A percentile compares a stretch with the other conserved stretches of the same genome.
Conservation (phyloP, 2,113 vertebrate genomes). For the Vulpes vulpes region DNA sequence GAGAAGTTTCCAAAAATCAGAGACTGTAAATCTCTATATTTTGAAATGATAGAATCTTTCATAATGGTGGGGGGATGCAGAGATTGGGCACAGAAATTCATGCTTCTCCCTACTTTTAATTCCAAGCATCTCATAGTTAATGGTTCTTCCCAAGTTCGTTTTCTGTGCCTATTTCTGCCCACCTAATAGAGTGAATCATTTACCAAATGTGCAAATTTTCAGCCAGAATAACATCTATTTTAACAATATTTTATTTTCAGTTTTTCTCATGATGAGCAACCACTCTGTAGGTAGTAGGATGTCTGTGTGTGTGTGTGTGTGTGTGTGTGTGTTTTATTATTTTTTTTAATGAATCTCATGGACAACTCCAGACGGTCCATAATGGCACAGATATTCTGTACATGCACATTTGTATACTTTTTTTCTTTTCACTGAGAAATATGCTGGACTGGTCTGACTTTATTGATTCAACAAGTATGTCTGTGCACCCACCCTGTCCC, state of each 20-base stretch:
- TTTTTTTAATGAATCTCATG: neutral
- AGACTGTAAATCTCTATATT: neutral
- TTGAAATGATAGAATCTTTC: slow-evolving; percentile 48
- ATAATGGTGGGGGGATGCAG: slow-evolving; percentile 14
- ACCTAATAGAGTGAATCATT: slow-evolving; percentile 24
- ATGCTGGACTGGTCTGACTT: neutral
- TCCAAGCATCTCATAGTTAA: neutral
- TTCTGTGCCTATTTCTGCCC: slow-evolving; percentile 10
- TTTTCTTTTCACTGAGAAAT: slow-evolving; percentile 2
- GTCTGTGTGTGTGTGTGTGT: neutral
- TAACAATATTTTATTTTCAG: slow-evolving; percentile 11
- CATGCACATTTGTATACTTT: neutral
- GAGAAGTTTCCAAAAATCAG: neutral
- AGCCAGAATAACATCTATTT: neutral
- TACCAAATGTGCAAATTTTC: slow-evolving; percentile 15
- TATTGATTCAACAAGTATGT: neutral
- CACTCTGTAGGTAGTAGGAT: neutral
- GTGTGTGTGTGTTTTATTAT: neutral
- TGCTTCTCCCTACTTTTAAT: slow-evolving; percentile 29
- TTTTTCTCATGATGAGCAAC: neutral
- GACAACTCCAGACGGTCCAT: neutral
- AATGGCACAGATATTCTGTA: neutral
- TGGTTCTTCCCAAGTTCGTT: neutral
- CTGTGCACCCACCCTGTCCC: neutral
- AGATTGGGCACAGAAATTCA: neutral